Base-by-base conservation (phyloP, 1,140 invertebrate species). In the Neodiprion lecontei region DNA sequence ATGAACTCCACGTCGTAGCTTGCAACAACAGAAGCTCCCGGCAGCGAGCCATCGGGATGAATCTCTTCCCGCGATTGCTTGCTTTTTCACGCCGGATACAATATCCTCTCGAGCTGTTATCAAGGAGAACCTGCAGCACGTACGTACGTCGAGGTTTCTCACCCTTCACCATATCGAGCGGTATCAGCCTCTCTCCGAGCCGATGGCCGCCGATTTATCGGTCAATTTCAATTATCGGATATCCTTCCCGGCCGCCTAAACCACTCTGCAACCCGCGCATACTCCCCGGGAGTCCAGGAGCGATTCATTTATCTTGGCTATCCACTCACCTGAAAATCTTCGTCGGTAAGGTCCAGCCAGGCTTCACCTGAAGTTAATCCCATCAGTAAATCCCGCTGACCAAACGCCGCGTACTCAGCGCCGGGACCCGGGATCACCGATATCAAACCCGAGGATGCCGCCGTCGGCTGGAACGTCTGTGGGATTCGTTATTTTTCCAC, bases 321-420 rank as follows among this genome's bases (percentile, higher is more conserved):
- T 12, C 11, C 53, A 61, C 75, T 81, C 75, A 89, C 88, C 82
- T 85, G 78, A 53, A 88, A 74, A 80, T 89, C 87, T 8, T 87
- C 83, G 48, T 87, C 85, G 23, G 84, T 85, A 23, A 88, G 79
- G 67, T 88, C 87, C 69, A 88, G 77, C 86, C 87, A 88, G 48
- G 88, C 85, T 75, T 88, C 88, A 69, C 85, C 84, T 40, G 93
- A 92, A 47, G 94, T 95, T 9, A 96, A 89, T 71, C 93, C 93
- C 83, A 96, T 94, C 47, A 95, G 87, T 53, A 96, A 90, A 85
- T 95, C 93, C 72, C 93, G 90, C 76, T 94, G 92, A n/a, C 94
- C 92, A 85, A 97, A 95, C 85, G 96, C 95, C 23, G 96, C 94
- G 66, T 95, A 90, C 86, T 95, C 94, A 82, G 92, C 91, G 66